Conservation (phyloP, 2,113 vertebrate species). For the Phocoena phocoena region DNA sequence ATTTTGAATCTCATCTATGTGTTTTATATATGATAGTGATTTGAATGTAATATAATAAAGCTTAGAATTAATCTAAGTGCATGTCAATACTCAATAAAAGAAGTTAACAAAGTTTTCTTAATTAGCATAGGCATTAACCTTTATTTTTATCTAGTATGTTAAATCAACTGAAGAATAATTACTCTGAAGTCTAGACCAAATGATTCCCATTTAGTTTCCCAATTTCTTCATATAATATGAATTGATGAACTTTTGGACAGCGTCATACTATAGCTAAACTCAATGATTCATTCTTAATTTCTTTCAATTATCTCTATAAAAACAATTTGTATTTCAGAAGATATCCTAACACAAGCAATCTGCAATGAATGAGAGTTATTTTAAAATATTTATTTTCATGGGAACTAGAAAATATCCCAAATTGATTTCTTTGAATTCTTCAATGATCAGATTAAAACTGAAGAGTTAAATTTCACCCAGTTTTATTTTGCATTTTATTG, state of each 20-base stretch:
- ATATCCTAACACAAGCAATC: slow-evolving; percentile 21
- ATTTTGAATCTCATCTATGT: slow-evolving; percentile 80
- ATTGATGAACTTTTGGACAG: slow-evolving; percentile 84
- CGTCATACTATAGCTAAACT: slow-evolving; percentile 78
- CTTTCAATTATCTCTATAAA: slow-evolving; percentile 80
- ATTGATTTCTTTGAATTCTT: slow-evolving; percentile 37
- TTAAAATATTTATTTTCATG: slow-evolving; percentile 69
- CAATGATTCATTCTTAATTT: slow-evolving; percentile 84
- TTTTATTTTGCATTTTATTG: background rate
- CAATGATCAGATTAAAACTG: background rate
- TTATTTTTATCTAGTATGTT: slow-evolving; percentile 84
- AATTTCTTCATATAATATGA: slow-evolving; percentile 84
- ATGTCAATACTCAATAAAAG: slow-evolving; percentile 77
- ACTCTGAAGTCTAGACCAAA: slow-evolving; percentile 83
- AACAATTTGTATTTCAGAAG: slow-evolving; percentile 72
- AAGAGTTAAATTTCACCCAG: background rate
- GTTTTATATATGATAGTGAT: slow-evolving; percentile 71
- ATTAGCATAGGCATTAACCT: slow-evolving; percentile 81
- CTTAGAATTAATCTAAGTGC: slow-evolving; percentile 77
- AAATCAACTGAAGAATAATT: slow-evolving; percentile 86
- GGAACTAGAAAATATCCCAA: slow-evolving; percentile 61
- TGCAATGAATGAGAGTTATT: slow-evolving; percentile 34
- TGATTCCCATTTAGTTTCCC: slow-evolving; percentile 82
- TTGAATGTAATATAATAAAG: slow-evolving; percentile 76
- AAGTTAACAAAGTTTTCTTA: slow-evolving; percentile 64